phyloP scores from a whole-genome alignment of 2,888 invertebrate species.

The Drosophila vallismaia region DNA sequence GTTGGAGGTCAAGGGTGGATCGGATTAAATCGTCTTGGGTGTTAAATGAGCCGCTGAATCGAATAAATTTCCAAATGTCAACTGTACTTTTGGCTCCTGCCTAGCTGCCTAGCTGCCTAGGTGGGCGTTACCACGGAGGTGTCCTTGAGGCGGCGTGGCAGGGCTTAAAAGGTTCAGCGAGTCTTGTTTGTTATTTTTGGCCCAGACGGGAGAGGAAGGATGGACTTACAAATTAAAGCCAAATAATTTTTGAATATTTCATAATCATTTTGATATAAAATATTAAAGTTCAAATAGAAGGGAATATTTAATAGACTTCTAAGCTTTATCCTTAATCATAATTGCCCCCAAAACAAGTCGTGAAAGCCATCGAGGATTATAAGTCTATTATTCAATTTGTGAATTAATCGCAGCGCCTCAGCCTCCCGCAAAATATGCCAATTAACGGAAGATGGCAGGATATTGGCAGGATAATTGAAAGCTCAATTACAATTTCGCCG shows the following conservation, averaged over 20 bases:
- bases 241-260: too few species aligned
- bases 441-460: constrained; percentile 3
- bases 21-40: constrained; percentile 41
- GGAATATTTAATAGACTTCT: not conserved
- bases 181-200: constrained; percentile 1
- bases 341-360: not conserved
- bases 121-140: not conserved
- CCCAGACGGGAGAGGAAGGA: not conserved
- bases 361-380: not conserved
- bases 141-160: not conserved
- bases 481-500: constrained; percentile 13
- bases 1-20: not conserved
- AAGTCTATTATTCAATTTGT: constrained; percentile 1
- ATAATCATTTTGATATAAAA: too few species aligned
- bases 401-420: not conserved
- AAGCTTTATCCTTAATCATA: not conserved
- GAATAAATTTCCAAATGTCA: constrained; percentile 55
- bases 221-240: too few species aligned
- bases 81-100: constrained; percentile 36
- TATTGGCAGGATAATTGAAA: constrained; percentile 23
- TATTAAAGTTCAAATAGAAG: too few species aligned
- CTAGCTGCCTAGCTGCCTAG: not conserved
- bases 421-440: not conserved
- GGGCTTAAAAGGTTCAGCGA: constrained; percentile 1
- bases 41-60: constrained; percentile 68